Conservation (phyloP, 2,113 vertebrate genomes). For the Aplodontia rufa region DNA sequence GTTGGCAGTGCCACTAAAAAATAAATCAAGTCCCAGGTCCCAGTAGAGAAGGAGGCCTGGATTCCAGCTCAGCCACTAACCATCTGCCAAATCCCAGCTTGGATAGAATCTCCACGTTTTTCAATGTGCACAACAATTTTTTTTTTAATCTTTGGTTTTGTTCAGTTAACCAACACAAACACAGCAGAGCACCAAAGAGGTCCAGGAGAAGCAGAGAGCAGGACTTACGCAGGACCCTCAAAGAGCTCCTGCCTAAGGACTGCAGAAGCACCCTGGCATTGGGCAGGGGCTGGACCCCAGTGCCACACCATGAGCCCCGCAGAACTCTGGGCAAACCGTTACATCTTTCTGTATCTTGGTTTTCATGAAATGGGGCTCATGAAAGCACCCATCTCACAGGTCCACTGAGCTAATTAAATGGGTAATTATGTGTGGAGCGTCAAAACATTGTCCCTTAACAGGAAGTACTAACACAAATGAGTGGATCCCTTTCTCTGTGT, state of each 20-base stretch:
- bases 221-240: background rate
- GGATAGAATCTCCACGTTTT: background rate
- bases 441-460: background rate
- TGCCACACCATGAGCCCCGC: rapidly evolving
- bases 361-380: background rate
- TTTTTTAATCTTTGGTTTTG: background rate
- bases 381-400: background rate
- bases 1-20: background rate
- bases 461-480: background rate
- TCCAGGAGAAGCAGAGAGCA: rapidly evolving
- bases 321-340: too few relatives aligned
- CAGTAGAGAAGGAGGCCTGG: background rate
- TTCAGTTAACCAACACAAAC: slow-evolving; percentile 49
- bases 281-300: background rate
- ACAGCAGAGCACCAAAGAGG: background rate
- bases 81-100: slow-evolving; percentile 33
- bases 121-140: background rate
- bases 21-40: background rate
- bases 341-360: background rate
- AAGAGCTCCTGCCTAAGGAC: background rate
- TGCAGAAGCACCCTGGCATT: background rate
- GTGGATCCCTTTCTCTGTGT: background rate
- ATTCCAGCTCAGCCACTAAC: background rate
- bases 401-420: background rate
- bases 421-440: background rate